Percentiles rank a stretch among this genome's conserved stretches.
Conservation (phyloP, 2,797 vertebrate genomes). For the Ataeniobius toweri region DNA sequence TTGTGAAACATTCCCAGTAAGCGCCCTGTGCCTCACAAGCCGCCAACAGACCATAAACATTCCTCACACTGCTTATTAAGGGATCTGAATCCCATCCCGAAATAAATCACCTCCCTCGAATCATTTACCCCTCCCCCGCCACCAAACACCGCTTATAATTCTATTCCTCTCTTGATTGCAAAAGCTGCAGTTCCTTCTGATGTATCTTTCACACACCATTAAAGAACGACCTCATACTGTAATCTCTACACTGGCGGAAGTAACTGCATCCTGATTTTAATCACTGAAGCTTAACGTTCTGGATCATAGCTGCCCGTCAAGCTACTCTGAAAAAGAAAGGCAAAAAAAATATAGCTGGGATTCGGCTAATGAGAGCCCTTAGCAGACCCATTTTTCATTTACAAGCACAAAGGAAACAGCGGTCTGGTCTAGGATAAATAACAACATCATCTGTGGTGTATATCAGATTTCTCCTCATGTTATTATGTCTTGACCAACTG, state of each 20-base stretch:
- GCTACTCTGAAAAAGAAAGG: slow-evolving; percentile 9
- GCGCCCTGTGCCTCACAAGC: slow-evolving; percentile 8
- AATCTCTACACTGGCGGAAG: slow-evolving; percentile 33
- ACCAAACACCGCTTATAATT: slow-evolving; percentile 25
- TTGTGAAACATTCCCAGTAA: slow-evolving; percentile 37
- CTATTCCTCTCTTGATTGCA: slow-evolving; percentile 38
- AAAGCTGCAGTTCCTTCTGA: slow-evolving; percentile 14
- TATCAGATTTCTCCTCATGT: slow-evolving; percentile 35
- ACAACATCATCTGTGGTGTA: slow-evolving; percentile 33
- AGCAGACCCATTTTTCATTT: slow-evolving; percentile 41
- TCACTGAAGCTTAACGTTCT: slow-evolving; percentile 36
- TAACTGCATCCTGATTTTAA: slow-evolving; percentile 40
- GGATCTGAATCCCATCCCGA: slow-evolving; percentile 6
- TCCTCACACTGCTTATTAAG: slow-evolving; percentile 35
- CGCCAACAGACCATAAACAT: slow-evolving; percentile 1
- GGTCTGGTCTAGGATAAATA: slow-evolving; percentile 29
- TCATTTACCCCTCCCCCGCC: neutral
- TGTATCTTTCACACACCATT: slow-evolving; percentile 34
- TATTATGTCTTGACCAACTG: slow-evolving; percentile 11
- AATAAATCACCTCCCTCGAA: slow-evolving; percentile 21
- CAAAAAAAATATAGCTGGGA: slow-evolving; percentile 20
- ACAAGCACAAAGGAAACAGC: slow-evolving; percentile 44
- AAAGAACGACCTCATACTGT: slow-evolving; percentile 26
- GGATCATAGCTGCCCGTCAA: slow-evolving; percentile 37
- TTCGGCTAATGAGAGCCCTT: slow-evolving; percentile 37